Base-by-base conservation (phyloP, 2,113 vertebrate species). In the Colius striatus region DNA sequence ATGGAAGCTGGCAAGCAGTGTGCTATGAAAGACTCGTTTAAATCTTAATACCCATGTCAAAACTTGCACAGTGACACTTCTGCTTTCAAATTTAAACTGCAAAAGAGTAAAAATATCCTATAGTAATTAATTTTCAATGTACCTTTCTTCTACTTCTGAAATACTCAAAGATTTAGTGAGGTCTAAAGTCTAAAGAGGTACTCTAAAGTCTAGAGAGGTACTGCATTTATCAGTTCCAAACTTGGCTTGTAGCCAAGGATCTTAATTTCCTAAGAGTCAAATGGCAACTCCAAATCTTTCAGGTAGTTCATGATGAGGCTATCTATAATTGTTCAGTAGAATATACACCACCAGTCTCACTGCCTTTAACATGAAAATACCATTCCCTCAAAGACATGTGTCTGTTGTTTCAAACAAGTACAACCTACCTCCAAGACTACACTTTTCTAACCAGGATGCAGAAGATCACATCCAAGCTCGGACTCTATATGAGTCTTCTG, bases 251-350 rank as follows among this genome's bases (percentile, higher is more conserved):
- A 43, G 47, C 34, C 38, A 92, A 60, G 48, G 8, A 54, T 15
- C 81, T 66, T 91, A 65, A 89, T 89, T 94, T 96, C 91, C 75
- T 71, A 27, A 79, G 80, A 89, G 65, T 36, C 51, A 36, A 83
- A 74, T 58, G 87, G 94, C 80, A 55, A 45, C 66, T 95, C 91
- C 82, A 76, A 90, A 75, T 65, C 75, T 63, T 66, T 93, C 82
- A 13, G 92, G 94, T 68, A 94, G 92, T 38, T 51, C 81, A 43
- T 61, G 51, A 75, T 84, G 71, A 82, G 34, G 84, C 87, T 75
- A 71, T 72, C 26, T 30, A 6, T 15, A 36, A 47, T 50, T 60
- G 34, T 27, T 17, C 23, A 32, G 43, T 3, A 50, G 50, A 51
- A 16, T 11, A 29, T 6, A 4, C 6, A 72, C 65, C 48, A 38